Conservation (phyloP, 2,888 invertebrate species). For the Papilio demoleus region DNA sequence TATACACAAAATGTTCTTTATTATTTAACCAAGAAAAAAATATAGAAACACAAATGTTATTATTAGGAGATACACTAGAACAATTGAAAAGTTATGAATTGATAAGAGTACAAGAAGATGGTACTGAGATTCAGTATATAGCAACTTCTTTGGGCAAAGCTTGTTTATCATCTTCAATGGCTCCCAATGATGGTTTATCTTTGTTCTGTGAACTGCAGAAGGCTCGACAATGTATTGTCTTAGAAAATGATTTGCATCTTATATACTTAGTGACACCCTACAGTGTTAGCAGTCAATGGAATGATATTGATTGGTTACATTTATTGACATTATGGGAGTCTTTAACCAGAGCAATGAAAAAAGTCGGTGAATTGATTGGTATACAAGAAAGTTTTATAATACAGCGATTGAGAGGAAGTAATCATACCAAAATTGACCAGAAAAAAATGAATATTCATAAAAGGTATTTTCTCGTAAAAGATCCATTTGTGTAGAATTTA, state of each 20-base stretch:
- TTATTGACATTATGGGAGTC: conserved; percentile 92
- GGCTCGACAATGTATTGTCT: conserved; percentile 94
- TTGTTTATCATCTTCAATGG: conserved; percentile 95
- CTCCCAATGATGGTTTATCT: conserved; percentile 96
- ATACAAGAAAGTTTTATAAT: conserved; percentile 94
- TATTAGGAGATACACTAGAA: conserved; percentile 83
- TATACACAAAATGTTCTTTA: conserved; percentile 92
- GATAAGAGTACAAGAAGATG: conserved; percentile 85
- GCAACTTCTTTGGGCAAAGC: conserved; percentile 96
- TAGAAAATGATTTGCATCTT: conserved; percentile 97
- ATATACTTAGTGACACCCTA: conserved; percentile 98
- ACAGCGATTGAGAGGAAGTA: conserved; percentile 87
- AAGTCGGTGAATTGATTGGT: conserved; percentile 95
- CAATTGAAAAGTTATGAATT: conserved; percentile 93
- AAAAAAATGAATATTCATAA: conserved; percentile 86
- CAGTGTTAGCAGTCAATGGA: conserved; percentile 91
- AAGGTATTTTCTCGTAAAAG: conserved; percentile 69
- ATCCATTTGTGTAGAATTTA: no score
- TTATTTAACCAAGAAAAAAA: conserved; percentile 62
- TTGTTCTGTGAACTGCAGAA: conserved; percentile 95
- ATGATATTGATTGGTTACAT: conserved; percentile 91
- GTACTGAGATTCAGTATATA: conserved; percentile 81
- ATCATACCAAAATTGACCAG: conserved; percentile 81
- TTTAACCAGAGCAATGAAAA: conserved; percentile 89
- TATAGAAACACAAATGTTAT: conserved; percentile 55